A percentile compares a stretch with the other conserved stretches of the same genome.
Conservation (phyloP, 2,113 vertebrate genomes). For the Pseudopodoces humilis region DNA sequence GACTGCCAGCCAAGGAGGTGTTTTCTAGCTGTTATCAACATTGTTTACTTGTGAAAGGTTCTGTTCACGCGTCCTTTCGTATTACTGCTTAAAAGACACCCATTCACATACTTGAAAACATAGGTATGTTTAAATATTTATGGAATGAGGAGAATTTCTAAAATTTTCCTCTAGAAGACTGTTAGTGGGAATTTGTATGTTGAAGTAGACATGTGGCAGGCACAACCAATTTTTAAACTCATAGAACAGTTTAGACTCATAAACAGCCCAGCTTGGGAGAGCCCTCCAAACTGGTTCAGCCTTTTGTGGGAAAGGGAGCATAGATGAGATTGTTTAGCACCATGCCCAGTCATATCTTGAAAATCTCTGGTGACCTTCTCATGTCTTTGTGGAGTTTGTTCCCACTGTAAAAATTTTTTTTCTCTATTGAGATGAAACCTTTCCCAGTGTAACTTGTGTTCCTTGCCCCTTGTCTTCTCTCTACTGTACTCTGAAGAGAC, state of each 20-base stretch:
- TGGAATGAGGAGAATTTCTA: not conserved
- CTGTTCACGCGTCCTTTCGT: not conserved
- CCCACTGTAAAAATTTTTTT: not conserved
- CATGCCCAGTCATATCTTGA: not conserved
- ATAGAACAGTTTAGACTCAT: not conserved
- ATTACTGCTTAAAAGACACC: not conserved
- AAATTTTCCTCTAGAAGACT: not conserved
- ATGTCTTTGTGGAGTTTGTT: not conserved
- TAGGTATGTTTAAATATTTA: constrained; percentile 26
- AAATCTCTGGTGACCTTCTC: not conserved
- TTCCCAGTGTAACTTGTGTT: not conserved
- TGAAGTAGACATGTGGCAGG: not conserved
- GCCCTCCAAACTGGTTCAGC: not conserved
- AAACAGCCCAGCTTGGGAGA: not conserved
- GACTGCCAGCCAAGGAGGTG: not conserved
- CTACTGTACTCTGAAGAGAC: not conserved
- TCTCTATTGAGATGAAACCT: not conserved
- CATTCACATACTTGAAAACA: not conserved
- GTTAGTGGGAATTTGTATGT: not conserved
- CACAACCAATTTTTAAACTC: not conserved
- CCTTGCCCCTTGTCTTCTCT: not conserved
- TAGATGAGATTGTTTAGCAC: not conserved
- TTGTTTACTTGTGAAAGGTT: not conserved
- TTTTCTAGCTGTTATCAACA: not conserved
- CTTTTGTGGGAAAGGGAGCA: not conserved